Evolutionary conservation across 2,797 vertebrate genomes (phyloP).

Genomic region (Sebastes cheni): DNA sequence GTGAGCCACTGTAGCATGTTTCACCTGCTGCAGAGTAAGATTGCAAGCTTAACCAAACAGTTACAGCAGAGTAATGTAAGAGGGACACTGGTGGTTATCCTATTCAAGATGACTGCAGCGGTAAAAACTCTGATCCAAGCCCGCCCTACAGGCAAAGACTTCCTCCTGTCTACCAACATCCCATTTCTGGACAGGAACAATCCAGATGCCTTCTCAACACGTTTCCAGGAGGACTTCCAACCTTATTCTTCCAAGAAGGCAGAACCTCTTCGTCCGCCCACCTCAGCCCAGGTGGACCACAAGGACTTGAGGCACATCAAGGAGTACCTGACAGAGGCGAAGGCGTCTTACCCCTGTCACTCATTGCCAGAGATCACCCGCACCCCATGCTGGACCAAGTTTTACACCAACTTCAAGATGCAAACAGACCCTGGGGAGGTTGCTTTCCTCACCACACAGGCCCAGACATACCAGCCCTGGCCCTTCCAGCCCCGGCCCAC

Average conservation of each 20-base stretch:
- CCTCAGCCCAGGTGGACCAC: conserved; percentile 21
- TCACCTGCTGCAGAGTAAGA: conserved; percentile 8
- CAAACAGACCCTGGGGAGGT: conserved; percentile 2
- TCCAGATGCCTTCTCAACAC: conserved; percentile 19
- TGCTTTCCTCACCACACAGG: conserved; percentile 21
- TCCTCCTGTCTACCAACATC: conserved; percentile 29
- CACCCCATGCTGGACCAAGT: conserved; percentile 9
- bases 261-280: background rate
- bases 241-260: background rate
- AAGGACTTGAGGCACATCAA: conserved; percentile 35
- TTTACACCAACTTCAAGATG: conserved; percentile 56
- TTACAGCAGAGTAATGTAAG: background rate
- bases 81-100: background rate
- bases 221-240: conserved; percentile 35
- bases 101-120: conserved; percentile 3
- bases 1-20: conserved; percentile 47
- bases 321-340: conserved; percentile 28
- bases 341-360: conserved; percentile 8
- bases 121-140: conserved; percentile 18
- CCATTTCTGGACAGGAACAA: conserved; percentile 19
- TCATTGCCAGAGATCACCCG: background rate
- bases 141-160: background rate
- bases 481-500: background rate
- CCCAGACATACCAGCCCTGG: conserved; percentile 11
- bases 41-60: background rate